Percentiles rank a stretch among this genome's conserved stretches.
Conservation (phyloP, 2,888 invertebrate species). For the Macaria notata region DNA sequence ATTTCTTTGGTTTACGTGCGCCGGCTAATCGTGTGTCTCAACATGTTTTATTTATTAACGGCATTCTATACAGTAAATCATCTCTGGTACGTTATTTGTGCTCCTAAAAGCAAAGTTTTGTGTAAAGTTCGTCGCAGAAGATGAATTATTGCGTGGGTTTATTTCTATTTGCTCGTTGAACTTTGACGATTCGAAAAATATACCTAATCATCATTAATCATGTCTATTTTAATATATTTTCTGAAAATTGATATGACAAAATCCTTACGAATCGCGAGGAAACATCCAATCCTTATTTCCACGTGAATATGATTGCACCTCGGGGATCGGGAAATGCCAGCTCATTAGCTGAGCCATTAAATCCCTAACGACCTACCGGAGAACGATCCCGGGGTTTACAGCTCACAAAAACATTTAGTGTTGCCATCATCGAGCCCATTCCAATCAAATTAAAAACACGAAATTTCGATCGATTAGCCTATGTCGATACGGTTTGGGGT, state of each 20-base stretch:
- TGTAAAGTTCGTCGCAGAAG: too few species aligned
- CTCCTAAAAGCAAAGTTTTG: too few species aligned
- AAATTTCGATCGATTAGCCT: conserved; percentile 20
- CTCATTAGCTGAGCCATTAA: conserved; percentile 52
- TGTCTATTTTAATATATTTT: too few species aligned
- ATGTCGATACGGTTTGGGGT: conserved; percentile 17
- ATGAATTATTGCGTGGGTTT: too few species aligned
- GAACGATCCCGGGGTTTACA: conserved; percentile 35
- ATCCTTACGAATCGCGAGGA: too few species aligned
- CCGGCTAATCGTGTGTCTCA: not conserved
- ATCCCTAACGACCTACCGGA: conserved; percentile 43
- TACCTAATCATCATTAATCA: too few species aligned
- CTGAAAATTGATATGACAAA: not conserved
- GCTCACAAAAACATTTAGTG: conserved; percentile 43
- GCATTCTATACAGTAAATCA: not conserved
- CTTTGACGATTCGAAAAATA: too few species aligned
- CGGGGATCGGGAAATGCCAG: conserved; percentile 32
- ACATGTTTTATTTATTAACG: conserved; percentile 1
- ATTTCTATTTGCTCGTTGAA: too few species aligned
- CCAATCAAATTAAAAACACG: conserved; percentile 25
- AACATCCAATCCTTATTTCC: too few species aligned
- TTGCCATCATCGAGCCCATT: conserved; percentile 36
- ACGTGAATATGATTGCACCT: conserved; percentile 9
- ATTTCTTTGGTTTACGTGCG: conserved; percentile 2
- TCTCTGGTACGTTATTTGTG: not conserved